Conservation (phyloP, 2,797 vertebrate species). For the Hipposideros larvatus region DNA sequence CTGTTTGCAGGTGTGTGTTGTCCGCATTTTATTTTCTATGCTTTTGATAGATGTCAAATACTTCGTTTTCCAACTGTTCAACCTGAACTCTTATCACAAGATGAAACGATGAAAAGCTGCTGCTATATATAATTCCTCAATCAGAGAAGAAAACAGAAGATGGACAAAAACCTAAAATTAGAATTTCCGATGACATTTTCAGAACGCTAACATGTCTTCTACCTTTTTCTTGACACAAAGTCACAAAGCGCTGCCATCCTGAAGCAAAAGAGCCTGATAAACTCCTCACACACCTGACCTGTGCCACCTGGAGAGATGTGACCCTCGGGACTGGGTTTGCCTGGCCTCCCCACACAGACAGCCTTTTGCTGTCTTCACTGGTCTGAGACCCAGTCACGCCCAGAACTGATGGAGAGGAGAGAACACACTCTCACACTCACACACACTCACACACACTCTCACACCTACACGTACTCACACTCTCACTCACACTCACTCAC, state of each 20-base stretch:
- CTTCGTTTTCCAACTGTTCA: not conserved
- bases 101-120: not conserved
- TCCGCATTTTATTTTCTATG: fast-evolving
- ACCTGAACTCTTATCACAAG: not conserved
- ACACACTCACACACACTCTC: no score
- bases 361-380: no score
- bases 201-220: not conserved
- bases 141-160: not conserved
- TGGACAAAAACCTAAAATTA: not conserved
- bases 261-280: not conserved
- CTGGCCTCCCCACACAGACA: not conserved
- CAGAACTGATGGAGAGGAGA: no score
- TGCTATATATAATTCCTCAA: not conserved
- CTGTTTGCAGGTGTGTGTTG: no score
- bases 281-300: not conserved
- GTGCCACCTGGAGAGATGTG: not conserved
- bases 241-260: not conserved
- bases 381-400: no score
- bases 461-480: no score
- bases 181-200: not conserved
- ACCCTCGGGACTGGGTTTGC: no score
- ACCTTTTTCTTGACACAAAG: not conserved
- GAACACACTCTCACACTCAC: no score
- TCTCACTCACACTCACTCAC: no score
- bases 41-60: not conserved